phyloP scores from a whole-genome alignment of 2,113 vertebrate genomes.

The Lathamus discolor region DNA sequence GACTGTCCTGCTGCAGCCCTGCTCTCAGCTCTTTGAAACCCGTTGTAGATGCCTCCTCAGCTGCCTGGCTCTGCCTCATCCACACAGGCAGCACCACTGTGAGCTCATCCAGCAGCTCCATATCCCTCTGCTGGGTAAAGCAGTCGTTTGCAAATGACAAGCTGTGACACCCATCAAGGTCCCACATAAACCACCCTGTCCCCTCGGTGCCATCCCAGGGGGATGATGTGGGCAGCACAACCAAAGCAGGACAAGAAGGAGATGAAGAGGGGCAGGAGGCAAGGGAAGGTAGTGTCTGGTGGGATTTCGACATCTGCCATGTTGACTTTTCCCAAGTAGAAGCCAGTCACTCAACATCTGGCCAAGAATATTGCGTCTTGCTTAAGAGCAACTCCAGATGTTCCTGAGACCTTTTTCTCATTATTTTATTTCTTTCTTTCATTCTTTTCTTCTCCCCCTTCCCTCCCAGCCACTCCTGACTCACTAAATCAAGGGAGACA shows the following conservation, averaged over 20 bases:
- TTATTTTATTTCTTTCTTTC: slow-evolving; percentile 63
- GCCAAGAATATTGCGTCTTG: slow-evolving; percentile 20
- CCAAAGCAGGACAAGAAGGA: background rate
- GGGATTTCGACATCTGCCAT: slow-evolving; percentile 20
- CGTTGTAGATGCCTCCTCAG: background rate
- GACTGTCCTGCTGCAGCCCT: background rate
- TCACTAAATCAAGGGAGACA: slow-evolving; percentile 70
- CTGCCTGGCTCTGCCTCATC: background rate
- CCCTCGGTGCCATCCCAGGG: background rate
- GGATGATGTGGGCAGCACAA: background rate
- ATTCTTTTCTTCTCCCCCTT: slow-evolving; percentile 4
- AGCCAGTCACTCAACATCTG: slow-evolving; percentile 63
- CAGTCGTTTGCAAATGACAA: background rate
- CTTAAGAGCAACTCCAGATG: slow-evolving; percentile 70
- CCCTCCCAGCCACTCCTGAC: slow-evolving; percentile 24
- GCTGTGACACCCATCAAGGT: background rate
- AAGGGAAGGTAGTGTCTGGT: background rate
- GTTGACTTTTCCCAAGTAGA: slow-evolving; percentile 46
- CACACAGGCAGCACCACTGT: accelerated
- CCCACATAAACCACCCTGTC: background rate
- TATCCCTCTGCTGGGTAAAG: background rate
- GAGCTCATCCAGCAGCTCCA: background rate
- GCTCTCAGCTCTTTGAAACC: background rate
- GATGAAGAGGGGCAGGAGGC: background rate
- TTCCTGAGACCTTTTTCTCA: slow-evolving; percentile 48